A percentile compares a stretch with the other conserved stretches of the same genome.
These are phyloP conservation scores for Cyanistes caeruleus DNA, from an alignment of 2,113 vertebrate species.

Conservation along the genomic window DNA sequence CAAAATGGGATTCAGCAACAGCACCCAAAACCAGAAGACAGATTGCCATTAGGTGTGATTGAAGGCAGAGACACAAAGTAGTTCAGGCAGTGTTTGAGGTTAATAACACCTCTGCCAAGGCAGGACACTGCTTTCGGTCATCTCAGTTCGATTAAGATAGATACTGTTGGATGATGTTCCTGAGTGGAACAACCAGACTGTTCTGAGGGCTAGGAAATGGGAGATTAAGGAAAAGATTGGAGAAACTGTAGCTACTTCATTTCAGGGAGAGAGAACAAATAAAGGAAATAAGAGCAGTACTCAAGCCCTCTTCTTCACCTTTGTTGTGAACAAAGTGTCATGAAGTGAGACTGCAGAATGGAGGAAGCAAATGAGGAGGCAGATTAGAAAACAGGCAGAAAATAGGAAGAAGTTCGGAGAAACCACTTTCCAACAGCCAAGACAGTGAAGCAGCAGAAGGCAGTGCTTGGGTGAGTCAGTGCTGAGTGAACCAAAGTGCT, in stretches of 20 bases:
- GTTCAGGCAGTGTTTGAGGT: neutral
- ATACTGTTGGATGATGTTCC: neutral
- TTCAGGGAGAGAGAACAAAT: neutral
- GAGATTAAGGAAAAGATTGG: neutral
- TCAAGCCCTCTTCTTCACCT: neutral
- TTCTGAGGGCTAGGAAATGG: neutral
- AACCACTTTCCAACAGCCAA: neutral
- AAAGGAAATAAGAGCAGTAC: neutral
- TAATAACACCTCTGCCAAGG: neutral
- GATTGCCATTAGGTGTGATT: neutral
- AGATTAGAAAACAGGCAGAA: neutral
- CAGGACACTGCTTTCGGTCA: neutral
- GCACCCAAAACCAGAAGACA: neutral
- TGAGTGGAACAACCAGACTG: accelerated
- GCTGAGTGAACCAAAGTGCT: neutral
- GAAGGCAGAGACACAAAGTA: neutral
- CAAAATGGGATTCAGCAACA: neutral
- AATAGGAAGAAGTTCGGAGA: neutral
- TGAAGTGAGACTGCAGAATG: neutral
- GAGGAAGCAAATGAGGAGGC: neutral
- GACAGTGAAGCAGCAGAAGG: neutral
- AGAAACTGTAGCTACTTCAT: neutral
- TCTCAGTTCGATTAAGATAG: neutral
- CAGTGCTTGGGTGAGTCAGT: neutral
- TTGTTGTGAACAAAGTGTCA: neutral